Evolutionary conservation across 2,797 vertebrate species (phyloP).

Genomic region (Phrynocephalus forsythii): DNA sequence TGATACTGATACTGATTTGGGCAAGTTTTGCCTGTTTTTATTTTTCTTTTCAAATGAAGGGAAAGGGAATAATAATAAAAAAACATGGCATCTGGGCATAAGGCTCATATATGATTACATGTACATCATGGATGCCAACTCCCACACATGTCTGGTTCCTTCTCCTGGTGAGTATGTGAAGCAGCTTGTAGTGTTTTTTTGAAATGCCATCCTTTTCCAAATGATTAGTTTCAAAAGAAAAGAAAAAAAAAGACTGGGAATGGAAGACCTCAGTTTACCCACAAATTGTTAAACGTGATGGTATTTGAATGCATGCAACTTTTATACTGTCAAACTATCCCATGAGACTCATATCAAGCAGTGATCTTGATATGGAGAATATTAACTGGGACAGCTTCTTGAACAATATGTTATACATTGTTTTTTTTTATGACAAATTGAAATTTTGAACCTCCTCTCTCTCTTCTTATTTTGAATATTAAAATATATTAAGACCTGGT

Average conservation of each 20-base stretch:
- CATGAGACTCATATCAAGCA: constrained; percentile 32
- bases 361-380: constrained; percentile 29
- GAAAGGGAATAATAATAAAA: not conserved
- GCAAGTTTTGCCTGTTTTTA: not conserved
- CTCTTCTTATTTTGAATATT: not conserved
- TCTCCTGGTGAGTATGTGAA: not conserved
- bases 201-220: constrained; percentile 62
- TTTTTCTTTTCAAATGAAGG: too few species aligned
- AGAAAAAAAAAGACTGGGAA: constrained; percentile 72
- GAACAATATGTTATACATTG: constrained; percentile 1
- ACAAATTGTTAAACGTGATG: constrained; percentile 72
- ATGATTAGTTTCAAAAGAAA: constrained; percentile 46
- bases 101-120: not conserved
- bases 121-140: not conserved
- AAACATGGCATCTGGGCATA: not conserved
- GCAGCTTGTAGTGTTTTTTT: constrained; percentile 50
- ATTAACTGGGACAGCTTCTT: constrained; percentile 12
- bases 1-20: not conserved
- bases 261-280: constrained; percentile 80
- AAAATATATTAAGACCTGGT: not conserved
- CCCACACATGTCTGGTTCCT: not conserved
- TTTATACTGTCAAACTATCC: constrained; percentile 57
- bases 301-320: constrained; percentile 75
- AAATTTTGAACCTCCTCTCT: not conserved
- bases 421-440: not conserved